Evolutionary conservation across 2,113 vertebrate species (phyloP).

Genomic region (Cyphomyrus discorhynchus): DNA sequence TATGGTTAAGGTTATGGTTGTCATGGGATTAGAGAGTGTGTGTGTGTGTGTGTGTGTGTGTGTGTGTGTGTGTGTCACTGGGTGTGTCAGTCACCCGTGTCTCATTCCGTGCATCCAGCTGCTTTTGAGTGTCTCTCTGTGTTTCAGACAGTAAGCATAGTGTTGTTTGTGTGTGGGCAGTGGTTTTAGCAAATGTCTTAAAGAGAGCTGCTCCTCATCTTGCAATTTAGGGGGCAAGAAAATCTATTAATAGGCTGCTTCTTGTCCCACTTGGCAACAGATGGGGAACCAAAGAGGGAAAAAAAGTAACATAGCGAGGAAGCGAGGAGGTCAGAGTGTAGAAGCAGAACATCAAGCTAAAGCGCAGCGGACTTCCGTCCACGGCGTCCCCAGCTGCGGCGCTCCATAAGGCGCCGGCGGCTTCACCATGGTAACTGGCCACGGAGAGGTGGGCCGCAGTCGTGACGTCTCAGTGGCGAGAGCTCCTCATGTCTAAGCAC

Average conservation of each 20-base stretch:
- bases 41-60: background rate
- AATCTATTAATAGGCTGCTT: conserved; percentile 66
- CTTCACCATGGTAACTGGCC: background rate
- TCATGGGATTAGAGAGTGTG: background rate
- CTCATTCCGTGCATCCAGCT: background rate
- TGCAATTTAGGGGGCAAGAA: conserved; percentile 43
- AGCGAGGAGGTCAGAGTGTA: conserved; percentile 47
- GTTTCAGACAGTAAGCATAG: background rate
- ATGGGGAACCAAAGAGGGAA: conserved; percentile 58
- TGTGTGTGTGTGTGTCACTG: background rate
- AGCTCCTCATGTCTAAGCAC: background rate
- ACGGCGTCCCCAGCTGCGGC: background rate
- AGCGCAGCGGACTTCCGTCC: conserved; percentile 24
- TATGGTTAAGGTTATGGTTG: too few relatives aligned
- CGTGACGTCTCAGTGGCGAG: background rate
- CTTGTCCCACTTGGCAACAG: conserved; percentile 70
- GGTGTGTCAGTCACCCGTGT: background rate
- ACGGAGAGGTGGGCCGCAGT: background rate
- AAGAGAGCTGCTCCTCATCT: conserved; percentile 46
- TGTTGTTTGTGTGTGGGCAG: conserved; percentile 34
- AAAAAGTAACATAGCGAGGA: conserved; percentile 54
- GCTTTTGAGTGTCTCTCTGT: background rate
- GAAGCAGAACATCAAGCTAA: conserved; percentile 50
- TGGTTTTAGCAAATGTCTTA: conserved; percentile 53
- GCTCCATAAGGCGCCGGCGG: background rate